phyloP scores from a whole-genome alignment of 2,797 vertebrate genomes.

The Poecile montanus region DNA sequence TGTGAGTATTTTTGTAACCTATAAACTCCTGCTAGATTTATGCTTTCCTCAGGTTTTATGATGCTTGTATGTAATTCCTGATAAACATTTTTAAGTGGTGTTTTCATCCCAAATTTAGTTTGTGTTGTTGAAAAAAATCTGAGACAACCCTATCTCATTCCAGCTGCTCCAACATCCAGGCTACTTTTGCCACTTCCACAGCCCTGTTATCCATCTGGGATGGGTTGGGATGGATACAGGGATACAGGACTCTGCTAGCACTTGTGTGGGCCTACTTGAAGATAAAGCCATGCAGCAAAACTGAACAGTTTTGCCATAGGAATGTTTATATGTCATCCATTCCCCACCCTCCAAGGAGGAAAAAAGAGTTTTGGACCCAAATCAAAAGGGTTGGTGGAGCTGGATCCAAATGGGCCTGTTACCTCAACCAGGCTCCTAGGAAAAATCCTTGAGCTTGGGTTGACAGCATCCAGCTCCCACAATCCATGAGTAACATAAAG shows the following conservation, averaged over 20 bases:
- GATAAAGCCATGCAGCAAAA: background rate
- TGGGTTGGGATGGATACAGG: background rate
- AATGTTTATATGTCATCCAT: background rate
- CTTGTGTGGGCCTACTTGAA: background rate
- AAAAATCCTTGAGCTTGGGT: background rate
- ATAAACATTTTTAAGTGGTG: background rate
- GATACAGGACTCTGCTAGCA: background rate
- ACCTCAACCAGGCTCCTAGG: background rate
- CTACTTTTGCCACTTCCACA: background rate
- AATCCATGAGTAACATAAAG: background rate
- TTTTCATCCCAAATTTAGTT: background rate
- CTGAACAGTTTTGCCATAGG: accelerated
- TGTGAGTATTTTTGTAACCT: background rate
- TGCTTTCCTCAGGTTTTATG: background rate
- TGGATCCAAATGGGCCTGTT: background rate
- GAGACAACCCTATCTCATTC: background rate
- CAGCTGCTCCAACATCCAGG: background rate
- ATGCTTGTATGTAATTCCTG: background rate
- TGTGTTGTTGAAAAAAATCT: background rate
- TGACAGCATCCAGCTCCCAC: background rate
- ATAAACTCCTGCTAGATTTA: background rate
- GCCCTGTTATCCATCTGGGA: background rate
- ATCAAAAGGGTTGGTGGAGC: background rate
- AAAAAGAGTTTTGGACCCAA: background rate
- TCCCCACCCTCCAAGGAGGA: background rate